These are phyloP conservation scores for Aplidium turbinatum DNA, from an alignment of 23 tunicate species.

Conservation along the genomic window DNA sequence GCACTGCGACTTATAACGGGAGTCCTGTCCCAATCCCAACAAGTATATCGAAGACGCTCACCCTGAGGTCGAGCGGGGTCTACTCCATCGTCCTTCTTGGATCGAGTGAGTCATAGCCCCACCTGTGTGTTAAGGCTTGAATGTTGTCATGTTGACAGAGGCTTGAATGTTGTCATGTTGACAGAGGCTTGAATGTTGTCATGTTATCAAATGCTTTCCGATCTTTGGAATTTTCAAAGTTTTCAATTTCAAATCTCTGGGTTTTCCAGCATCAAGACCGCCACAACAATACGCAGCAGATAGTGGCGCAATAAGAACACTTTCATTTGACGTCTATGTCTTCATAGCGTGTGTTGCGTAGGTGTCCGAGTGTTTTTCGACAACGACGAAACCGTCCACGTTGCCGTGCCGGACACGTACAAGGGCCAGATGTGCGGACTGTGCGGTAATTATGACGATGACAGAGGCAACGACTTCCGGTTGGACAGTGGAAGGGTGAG, in stretches of 20 bases:
- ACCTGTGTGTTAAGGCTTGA: no score
- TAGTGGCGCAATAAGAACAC: no score
- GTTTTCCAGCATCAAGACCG: no score
- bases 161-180: no score
- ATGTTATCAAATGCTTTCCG: not conserved
- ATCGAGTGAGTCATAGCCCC: constrained; percentile 25
- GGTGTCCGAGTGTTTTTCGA: constrained; percentile 70
- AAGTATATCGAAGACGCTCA: constrained; percentile 33
- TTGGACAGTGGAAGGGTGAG: constrained; percentile 14
- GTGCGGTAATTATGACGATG: constrained; percentile 77
- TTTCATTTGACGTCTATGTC: not conserved
- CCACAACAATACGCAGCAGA: no score
- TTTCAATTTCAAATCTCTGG: not conserved
- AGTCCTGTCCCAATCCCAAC: constrained; percentile 35
- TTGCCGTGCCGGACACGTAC: constrained; percentile 43
- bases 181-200: no score
- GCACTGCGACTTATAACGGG: constrained; percentile 58
- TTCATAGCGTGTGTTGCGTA: not conserved
- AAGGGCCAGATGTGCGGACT: constrained; percentile 61
- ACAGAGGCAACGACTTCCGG: constrained; percentile 30
- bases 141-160: no score
- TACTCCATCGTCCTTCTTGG: constrained; percentile 44
- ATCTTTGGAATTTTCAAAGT: not conserved
- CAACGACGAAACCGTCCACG: constrained; percentile 43
- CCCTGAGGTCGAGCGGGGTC: constrained; percentile 38